Evolutionary conservation across 2,797 vertebrate species (phyloP).

Genomic region (Cercopithecus hamlyni): DNA sequence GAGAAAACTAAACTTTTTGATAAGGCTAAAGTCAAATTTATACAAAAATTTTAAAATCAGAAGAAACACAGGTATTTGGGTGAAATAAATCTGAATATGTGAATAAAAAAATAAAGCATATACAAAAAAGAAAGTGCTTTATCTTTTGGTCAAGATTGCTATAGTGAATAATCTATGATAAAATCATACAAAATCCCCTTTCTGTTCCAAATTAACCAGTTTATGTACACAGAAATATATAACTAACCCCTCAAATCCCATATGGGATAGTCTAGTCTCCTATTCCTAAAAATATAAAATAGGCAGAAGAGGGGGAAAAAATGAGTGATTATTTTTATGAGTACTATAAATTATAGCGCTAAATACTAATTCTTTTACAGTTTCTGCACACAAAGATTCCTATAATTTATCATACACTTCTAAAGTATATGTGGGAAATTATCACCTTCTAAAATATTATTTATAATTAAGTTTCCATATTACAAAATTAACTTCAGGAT

Average conservation of each 20-base stretch:
- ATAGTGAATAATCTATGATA: neutral
- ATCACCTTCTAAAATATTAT: neutral
- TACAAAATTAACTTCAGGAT: constrained; percentile 36
- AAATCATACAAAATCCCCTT: constrained; percentile 12
- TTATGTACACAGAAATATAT: neutral
- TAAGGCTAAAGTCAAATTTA: neutral
- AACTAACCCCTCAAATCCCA: neutral
- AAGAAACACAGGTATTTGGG: neutral
- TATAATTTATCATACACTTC: neutral
- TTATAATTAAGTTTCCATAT: neutral
- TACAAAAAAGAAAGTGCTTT: neutral
- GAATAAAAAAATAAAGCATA: neutral
- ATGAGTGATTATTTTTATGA: neutral
- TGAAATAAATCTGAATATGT: neutral
- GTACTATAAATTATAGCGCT: neutral
- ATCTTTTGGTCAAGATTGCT: neutral
- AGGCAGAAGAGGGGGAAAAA: neutral
- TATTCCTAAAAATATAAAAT: neutral
- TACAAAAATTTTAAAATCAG: neutral
- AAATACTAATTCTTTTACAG: neutral
- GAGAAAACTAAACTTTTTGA: neutral
- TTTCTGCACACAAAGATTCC: neutral
- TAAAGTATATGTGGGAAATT: neutral
- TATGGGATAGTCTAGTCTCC: neutral
- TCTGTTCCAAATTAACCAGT: constrained; percentile 20